A percentile compares a stretch with the other conserved stretches of the same genome.
phyloP scores from a whole-genome alignment of 2,888 invertebrate genomes.

The Chrysolina americana region DNA sequence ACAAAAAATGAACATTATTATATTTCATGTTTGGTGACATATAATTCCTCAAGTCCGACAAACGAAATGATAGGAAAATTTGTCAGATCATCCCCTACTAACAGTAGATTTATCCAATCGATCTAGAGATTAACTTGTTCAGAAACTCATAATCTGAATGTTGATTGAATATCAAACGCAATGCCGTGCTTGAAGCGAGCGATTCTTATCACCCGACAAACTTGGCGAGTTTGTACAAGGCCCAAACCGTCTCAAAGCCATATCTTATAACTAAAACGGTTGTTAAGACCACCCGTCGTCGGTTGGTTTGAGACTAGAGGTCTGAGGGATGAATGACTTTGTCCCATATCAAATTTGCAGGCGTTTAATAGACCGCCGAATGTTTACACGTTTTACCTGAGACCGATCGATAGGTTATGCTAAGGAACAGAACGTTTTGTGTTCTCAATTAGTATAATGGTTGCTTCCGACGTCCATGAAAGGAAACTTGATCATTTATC shows the following conservation, averaged over 20 bases:
- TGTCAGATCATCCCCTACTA: background rate
- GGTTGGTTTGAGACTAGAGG: conserved; percentile 2
- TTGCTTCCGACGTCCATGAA: background rate
- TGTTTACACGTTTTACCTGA: conserved; percentile 17
- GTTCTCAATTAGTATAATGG: conserved; percentile 8
- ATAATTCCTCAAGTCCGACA: background rate
- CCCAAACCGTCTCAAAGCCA: conserved; percentile 22
- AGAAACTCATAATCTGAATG: conserved; percentile 1
- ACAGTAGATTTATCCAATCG: background rate
- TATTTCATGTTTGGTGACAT: too few species aligned
- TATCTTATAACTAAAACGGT: conserved; percentile 19
- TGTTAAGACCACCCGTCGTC: conserved; percentile 33
- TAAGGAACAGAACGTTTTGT: background rate
- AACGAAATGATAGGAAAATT: background rate
- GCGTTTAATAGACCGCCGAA: conserved; percentile 5
- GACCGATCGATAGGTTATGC: conserved; percentile 9
- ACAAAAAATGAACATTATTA: too few species aligned
- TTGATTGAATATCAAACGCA: conserved; percentile 19
- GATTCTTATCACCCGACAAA: conserved; percentile 8
- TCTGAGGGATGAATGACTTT: conserved; percentile 31
- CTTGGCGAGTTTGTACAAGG: conserved; percentile 15
- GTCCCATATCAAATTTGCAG: conserved; percentile 14
- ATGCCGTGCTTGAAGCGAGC: conserved; percentile 7
- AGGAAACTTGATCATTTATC: conserved; percentile 6
- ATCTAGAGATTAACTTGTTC: conserved; percentile 19